phyloP scores from a whole-genome alignment of 2,888 invertebrate species.

The Sminthurinus aureus region DNA sequence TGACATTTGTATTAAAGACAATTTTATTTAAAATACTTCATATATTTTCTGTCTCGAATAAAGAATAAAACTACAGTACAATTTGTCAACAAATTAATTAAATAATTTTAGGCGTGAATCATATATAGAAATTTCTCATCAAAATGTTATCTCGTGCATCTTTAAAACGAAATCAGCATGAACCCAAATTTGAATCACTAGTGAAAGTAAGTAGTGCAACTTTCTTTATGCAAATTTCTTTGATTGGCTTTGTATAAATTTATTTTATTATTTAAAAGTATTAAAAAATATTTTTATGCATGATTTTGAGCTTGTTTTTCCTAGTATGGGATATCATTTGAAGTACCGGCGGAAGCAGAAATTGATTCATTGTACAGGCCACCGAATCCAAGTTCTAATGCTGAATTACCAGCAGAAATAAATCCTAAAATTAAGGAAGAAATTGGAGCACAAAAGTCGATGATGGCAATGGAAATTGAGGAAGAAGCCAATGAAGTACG shows the following conservation, averaged over 20 bases:
- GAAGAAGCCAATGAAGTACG: neutral
- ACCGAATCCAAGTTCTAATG: neutral
- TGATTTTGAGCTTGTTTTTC: neutral
- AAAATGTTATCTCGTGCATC: neutral
- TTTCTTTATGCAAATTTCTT: too few relatives aligned
- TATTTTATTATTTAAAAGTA: too few relatives aligned
- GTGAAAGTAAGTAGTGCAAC: slow-evolving; percentile 14
- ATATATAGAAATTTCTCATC: too few relatives aligned
- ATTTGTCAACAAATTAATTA: too few relatives aligned
- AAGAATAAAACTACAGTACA: too few relatives aligned
- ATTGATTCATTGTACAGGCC: slow-evolving; percentile 17
- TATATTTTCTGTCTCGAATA: too few relatives aligned
- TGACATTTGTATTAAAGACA: too few relatives aligned
- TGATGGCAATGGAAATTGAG: neutral
- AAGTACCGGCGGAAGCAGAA: slow-evolving; percentile 26
- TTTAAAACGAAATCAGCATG: neutral
- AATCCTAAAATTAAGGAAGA: neutral
- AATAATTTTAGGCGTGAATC: too few relatives aligned
- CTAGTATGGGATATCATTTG: slow-evolving; percentile 25
- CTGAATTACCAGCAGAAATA: neutral
- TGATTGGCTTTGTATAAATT: too few relatives aligned
- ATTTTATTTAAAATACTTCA: too few relatives aligned
- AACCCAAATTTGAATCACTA: slow-evolving; percentile 7
- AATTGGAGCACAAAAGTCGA: neutral
- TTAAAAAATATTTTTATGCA: too few relatives aligned